These are phyloP conservation scores for Azemiops feae DNA, from an alignment of 2,113 vertebrate species.

Conservation along the genomic window DNA sequence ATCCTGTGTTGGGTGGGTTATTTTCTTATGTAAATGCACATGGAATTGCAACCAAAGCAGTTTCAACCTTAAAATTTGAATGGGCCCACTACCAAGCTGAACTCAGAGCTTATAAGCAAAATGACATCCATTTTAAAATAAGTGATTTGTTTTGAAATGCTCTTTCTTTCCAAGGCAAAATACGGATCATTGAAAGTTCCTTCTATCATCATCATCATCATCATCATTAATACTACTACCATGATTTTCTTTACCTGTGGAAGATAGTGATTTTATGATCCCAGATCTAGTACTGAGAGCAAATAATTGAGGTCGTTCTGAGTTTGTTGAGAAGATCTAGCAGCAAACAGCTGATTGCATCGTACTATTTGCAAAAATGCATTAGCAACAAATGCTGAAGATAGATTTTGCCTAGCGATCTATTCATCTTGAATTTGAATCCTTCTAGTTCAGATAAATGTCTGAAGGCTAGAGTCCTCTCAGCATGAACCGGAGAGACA, in stretches of 20 bases:
- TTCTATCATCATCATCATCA: too few species aligned
- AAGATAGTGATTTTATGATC: not conserved
- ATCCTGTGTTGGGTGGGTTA: not conserved
- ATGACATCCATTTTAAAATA: not conserved
- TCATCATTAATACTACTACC: not conserved
- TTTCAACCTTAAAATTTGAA: not conserved
- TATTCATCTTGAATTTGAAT: not conserved
- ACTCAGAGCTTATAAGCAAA: not conserved
- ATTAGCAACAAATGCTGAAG: not conserved
- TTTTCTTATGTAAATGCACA: not conserved
- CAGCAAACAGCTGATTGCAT: not conserved
- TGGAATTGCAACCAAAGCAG: not conserved
- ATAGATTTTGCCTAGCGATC: not conserved
- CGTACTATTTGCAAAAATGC: not conserved
- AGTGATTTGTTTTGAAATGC: not conserved
- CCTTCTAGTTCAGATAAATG: not conserved
- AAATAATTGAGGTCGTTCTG: not conserved
- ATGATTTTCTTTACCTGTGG: not conserved
- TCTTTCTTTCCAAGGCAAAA: not conserved
- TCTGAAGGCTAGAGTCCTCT: not conserved
- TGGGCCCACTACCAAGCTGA: not conserved
- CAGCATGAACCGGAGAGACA: not conserved
- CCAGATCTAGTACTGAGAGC: not conserved
- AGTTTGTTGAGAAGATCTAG: not conserved
- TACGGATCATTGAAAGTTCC: not conserved